Conservation (phyloP, 2,797 vertebrate genomes). For the Hypotaenidia okinawae region DNA sequence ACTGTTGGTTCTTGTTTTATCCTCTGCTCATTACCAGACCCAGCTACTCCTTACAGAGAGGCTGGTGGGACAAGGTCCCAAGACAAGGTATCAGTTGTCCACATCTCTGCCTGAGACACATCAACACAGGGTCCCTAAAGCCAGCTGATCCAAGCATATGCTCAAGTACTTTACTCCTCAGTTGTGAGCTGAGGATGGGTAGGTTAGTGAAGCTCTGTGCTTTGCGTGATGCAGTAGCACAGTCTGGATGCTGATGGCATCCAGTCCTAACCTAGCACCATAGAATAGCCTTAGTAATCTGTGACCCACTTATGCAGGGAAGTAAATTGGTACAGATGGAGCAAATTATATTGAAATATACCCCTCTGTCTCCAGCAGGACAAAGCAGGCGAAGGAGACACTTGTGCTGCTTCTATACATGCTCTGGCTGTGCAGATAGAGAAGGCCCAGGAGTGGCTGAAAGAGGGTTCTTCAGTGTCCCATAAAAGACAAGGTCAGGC, state of each 20-base stretch:
- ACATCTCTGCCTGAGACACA: neutral
- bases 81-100: neutral
- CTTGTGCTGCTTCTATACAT: neutral
- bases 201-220: neutral
- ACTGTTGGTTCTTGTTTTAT: neutral
- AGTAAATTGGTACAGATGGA: neutral
- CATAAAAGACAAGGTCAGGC: neutral
- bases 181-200: neutral
- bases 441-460: neutral
- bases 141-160: neutral
- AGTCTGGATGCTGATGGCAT: neutral
- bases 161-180: neutral
- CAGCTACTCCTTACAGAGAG: neutral
- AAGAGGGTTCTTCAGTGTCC: neutral
- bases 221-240: fast-evolving
- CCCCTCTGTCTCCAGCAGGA: neutral
- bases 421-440: neutral
- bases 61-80: fast-evolving
- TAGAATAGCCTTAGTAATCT: fast-evolving
- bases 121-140: neutral
- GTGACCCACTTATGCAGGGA: neutral
- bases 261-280: neutral
- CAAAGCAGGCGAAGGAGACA: neutral
- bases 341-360: neutral
- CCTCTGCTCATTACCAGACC: neutral